Evolutionary conservation across 2,113 vertebrate genomes (phyloP), one percentile per base, ranked within the genome.

Genomic region (Oreotrochilus melanogaster): DNA sequence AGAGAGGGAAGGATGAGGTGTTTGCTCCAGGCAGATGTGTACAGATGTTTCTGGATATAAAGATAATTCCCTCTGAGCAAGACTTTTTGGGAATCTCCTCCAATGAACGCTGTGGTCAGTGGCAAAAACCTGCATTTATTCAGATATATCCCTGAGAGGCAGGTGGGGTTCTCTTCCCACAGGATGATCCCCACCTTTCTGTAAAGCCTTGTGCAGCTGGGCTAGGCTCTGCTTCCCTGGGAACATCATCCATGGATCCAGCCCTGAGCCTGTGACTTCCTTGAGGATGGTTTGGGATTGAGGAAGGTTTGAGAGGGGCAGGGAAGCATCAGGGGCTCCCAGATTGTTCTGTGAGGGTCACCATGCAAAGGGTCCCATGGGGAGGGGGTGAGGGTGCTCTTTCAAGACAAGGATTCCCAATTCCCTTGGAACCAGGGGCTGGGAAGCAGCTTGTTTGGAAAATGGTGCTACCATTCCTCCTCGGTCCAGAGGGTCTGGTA

Each of bases 101-200:
- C 51, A 66, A n/a, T 83, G 92, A 95, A 78, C 70, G 27, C 58
- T 91, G 70, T 69, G 62, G 70, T 65, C 93, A 91, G 72, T 45
- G 75, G 61, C 30, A 65, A 88, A 39, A 92, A 54, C 23, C 9
- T 79, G 3, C 37, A 30, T 89, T 91, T 94, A 84, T 81, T 67
- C 61, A 82, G 66, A 45, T 54, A 76, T 11, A 39, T 39, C 37
- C 35, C 22, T 57, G 56, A 78, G 24, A 61, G 0, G 1, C 53
- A 50, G 48, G 27, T 27, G 60, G 42, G 61, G 69, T 93, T 88
- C 92, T 88, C 14, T 85, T 92, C 45, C 88, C 57, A 61, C 48
- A 35, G 31, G 37, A 87, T 78, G 65, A 69, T 69, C 64, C 15
- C n/a, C 76, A 69, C 78, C 61, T 93, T 87, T 65, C 66, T 42